Evolutionary conservation across 1,140 invertebrate species (phyloP).

Genomic region (Musca vetustissima): DNA sequence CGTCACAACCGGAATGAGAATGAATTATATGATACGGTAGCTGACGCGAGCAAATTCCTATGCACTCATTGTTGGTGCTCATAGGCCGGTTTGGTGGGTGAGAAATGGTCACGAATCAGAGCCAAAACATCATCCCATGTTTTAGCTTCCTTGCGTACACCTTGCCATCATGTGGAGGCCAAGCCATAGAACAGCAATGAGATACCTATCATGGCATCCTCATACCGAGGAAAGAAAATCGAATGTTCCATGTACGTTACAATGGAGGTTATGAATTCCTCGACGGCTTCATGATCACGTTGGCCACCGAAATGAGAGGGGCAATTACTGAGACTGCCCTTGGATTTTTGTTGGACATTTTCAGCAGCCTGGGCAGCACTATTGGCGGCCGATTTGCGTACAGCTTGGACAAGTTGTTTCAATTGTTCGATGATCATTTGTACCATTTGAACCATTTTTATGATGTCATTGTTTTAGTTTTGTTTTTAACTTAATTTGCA

Average conservation of each 20-base stretch:
- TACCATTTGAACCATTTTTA: constrained; percentile 12
- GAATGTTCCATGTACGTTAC: constrained; percentile 49
- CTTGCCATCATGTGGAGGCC: constrained; percentile 51
- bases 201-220: constrained; percentile 46
- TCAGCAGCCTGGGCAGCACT: not conserved
- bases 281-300: constrained; percentile 50
- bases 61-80: too few relatives aligned
- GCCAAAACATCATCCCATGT: constrained; percentile 43
- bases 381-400: constrained; percentile 5
- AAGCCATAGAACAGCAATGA: constrained; percentile 40
- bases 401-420: constrained; percentile 18
- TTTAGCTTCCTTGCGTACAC: constrained; percentile 43
- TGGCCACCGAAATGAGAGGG: constrained; percentile 43
- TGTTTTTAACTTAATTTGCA: not conserved
- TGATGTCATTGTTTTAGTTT: constrained; percentile 14
- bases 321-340: constrained; percentile 51
- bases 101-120: constrained; percentile 46
- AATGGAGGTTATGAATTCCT: constrained; percentile 49
- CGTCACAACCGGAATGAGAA: too few relatives aligned
- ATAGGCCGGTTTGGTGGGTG: constrained; percentile 49
- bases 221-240: constrained; percentile 49
- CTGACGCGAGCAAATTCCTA: too few relatives aligned
- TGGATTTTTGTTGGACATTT: constrained; percentile 28
- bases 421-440: constrained; percentile 23
- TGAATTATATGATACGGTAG: too few relatives aligned